Conservation (phyloP, 2,888 invertebrate species). For the Dendrolimus houi region DNA sequence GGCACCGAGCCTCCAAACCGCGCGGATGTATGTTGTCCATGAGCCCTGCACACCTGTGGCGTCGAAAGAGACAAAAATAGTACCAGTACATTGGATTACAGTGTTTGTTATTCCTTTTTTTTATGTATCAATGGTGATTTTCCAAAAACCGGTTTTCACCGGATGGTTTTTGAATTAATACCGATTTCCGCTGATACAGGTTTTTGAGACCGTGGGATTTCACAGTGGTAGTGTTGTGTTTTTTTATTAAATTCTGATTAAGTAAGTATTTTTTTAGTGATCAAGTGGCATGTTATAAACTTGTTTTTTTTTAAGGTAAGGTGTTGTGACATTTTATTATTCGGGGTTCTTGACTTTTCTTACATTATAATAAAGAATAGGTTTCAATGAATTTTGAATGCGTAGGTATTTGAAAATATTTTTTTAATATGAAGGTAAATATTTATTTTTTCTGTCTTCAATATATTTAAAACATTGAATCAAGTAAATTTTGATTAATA, state of each 20-base stretch:
- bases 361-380: too few relatives aligned
- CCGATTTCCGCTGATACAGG: conserved; percentile 43
- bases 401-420: too few relatives aligned
- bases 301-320: background rate
- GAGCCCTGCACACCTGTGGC: conserved; percentile 48
- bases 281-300: background rate
- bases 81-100: conserved; percentile 36
- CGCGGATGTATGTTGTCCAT: conserved; percentile 25
- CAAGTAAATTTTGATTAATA: too few relatives aligned
- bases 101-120: conserved; percentile 34
- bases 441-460: too few relatives aligned
- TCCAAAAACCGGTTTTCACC: background rate
- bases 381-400: too few relatives aligned
- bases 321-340: background rate
- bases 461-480: too few relatives aligned
- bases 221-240: conserved; percentile 23
- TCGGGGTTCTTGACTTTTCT: too few relatives aligned
- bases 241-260: conserved; percentile 25
- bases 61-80: conserved; percentile 17
- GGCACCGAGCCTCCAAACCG: conserved; percentile 34
- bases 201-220: conserved; percentile 36
- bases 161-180: conserved; percentile 9
- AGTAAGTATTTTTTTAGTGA: conserved; percentile 12
- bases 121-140: conserved; percentile 18
- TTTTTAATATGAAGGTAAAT: too few relatives aligned